Evolutionary conservation across 2,888 invertebrate genomes (phyloP), one percentile per base, ranked within the genome.

Genomic region (Augiades crinisus): DNA sequence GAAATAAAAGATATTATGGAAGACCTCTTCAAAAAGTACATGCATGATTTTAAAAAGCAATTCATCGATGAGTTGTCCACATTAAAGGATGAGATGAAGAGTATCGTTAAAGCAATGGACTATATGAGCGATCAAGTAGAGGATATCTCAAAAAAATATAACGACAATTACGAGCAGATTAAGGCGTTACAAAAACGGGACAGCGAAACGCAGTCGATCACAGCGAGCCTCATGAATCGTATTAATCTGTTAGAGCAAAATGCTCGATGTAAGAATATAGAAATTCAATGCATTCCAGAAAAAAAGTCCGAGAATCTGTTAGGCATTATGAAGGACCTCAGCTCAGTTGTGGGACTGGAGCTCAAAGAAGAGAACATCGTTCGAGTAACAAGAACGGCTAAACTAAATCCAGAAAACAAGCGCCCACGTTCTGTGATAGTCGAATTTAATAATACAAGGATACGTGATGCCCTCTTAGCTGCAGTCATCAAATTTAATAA

Each of bases 201-300:
- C 5, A 33, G 7, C 33, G 14, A 33, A 13, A 33, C 14, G 33
- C 33, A 14, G 14, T 2, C 33, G 14, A 33, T 8, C 8, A 33
- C 14, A 16, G 7, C 7, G 2, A 33, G 41, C 16, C 22, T 50
- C 5, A 8, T 7, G 1, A 34, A 14, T 19, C 19, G 43, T 6
- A 12, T 53, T 21, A 44, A 37, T 17, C 22, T 36, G 12, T 22
- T 51, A 5, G 47, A 51, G 27, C 50, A 47, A 12, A 34, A 55
- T 21, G 14, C 47, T 3, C 41, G 46, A 8, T 40, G 47, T 33
- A 50, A 13, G 13, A 51, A 55, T 22, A 7, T 55, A 1, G 47
- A 52, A 34, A 44, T 55, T 5, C 47, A 47, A 17, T 52, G 47
- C 7, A 31, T 55, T 14, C 55, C 47, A 16, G 51, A 55, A 22